Evolutionary conservation across 2,888 invertebrate species (phyloP), one percentile per base, ranked within the genome.

Genomic region (Sturmia bella): DNA sequence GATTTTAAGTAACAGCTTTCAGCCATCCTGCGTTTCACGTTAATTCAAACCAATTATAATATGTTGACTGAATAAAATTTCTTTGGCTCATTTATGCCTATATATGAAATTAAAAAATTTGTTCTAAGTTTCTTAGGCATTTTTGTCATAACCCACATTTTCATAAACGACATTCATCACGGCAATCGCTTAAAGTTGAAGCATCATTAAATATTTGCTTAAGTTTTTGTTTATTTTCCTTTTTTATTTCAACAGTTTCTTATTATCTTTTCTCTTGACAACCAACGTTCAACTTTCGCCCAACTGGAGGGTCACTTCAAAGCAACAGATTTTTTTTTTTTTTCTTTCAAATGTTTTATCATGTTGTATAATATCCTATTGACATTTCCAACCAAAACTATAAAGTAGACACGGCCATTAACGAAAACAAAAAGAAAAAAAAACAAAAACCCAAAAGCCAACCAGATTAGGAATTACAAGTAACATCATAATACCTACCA

Each of bases 341-440:
- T 39, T 27, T 68, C 37, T 21, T 43, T 52, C 43, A 76, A 76
- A 52, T 76, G 59, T 61, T 76, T 76, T 52, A 61, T 43, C 37
- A 37, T 68, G 52, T 61, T 43, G 61, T 21, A 39, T 39, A 59
- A 61, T 69, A 27, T 66, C 61, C 59, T 61, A 76, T 76, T 76
- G 68, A 68, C 68, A 76, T 76, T 76, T 61, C n/a, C 57, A 77
- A 41, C 13, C 56, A 63, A 64, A 54, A 52, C 24, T 48, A 54
- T 37, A 69, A 48, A 12, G 12, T 27, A 15, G 21, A 48, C 6
- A 39, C 15, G n/a, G 17, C n/a, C 2, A 24, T 3, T 7, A 3
- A 32, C n/a, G n/a, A 32, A 32, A 6, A 32, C 5, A 3, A 32
- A 3, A 6, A 32, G 9, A 32, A 6, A 7, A 32, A 32, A 17